Evolutionary conservation across 2,113 vertebrate species (phyloP).

Genomic region (Proteles cristata): DNA sequence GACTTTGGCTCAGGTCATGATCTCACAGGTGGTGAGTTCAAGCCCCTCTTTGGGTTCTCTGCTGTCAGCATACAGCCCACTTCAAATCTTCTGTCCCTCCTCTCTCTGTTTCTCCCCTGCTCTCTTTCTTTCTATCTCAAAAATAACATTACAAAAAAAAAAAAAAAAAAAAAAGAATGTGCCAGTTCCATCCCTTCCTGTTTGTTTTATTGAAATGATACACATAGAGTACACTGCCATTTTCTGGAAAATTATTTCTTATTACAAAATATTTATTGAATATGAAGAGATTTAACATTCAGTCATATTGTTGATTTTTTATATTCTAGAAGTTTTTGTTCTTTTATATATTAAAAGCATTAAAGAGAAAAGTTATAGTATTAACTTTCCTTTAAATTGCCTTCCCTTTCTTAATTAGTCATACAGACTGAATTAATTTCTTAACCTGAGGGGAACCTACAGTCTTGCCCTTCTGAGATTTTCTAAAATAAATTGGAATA

Average conservation of each 20-base stretch:
- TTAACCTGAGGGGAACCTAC: conserved; percentile 75
- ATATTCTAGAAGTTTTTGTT: neutral
- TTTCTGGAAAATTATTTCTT: neutral
- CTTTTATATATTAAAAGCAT: conserved; percentile 19
- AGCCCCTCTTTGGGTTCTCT: no score
- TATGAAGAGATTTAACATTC: neutral
- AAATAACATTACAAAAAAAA: no score
- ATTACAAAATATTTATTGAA: neutral
- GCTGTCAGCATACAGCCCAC: no score
- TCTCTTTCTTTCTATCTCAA: no score
- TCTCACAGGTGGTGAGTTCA: no score
- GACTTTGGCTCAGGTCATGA: no score
- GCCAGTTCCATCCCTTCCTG: neutral
- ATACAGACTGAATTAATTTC: conserved; percentile 81
- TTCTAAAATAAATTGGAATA: conserved; percentile 71
- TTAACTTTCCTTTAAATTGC: conserved; percentile 73
- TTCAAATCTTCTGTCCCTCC: no score
- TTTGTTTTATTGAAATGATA: neutral
- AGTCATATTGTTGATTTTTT: neutral
- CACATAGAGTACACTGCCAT: neutral
- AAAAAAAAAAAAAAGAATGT: neutral
- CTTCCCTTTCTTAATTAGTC: conserved; percentile 73
- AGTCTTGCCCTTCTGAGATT: conserved; percentile 74
- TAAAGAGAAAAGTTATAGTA: conserved; percentile 40
- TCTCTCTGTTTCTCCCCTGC: no score